Base-by-base conservation (phyloP, 2,888 invertebrate species). In the Pammene fasciana region DNA sequence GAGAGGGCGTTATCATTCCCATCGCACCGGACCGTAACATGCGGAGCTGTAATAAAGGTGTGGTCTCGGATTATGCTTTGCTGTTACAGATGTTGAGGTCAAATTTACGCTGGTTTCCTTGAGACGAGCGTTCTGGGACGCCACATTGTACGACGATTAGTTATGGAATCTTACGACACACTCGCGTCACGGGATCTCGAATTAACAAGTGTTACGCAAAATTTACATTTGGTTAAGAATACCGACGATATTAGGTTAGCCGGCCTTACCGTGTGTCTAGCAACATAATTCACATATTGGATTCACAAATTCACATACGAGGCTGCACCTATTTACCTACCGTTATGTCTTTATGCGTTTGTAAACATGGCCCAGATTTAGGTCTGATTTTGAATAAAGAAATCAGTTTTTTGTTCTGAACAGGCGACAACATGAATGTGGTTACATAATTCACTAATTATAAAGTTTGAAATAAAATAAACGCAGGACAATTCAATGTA, bases 181-280 rank as follows among this genome's bases (percentile, higher is more conserved):
- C 78, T 72, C 75, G 78, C 84, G 83, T 83, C 84, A 83, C 80
- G 75, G 79, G 71, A 77, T 77, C 78, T 79, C 74, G 74, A 81
- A 80, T 81, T 82, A 83, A 85, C 83, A 80, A 77, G 78, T 78
- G 82, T 88, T 87, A 81, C 85, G 84, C 77, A 86, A 86, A 85
- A 81, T 77, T 82, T 79, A 71, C 65, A 74, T 74, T 74, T 71
- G 72, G 72, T 75, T 81, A 79, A 80, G 75, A 81, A 81, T 79
- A 80, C 56, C 59, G 50, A 76, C 76, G 75, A 81, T 79, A 81
- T 78, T 76, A 78, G 79, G 73, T 73, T 75, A 73, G 72, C 60
- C 67, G 79, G 76, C 81, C 79, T 82, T 82, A 79, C 67, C 71
- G 67, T 18, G 43, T 48, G 16, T 70, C 66, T 68, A 55, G 62